Percentiles rank a stretch among this genome's conserved stretches.
phyloP scores from a whole-genome alignment of 2,113 vertebrate species.

The Odocoileus virginianus region DNA sequence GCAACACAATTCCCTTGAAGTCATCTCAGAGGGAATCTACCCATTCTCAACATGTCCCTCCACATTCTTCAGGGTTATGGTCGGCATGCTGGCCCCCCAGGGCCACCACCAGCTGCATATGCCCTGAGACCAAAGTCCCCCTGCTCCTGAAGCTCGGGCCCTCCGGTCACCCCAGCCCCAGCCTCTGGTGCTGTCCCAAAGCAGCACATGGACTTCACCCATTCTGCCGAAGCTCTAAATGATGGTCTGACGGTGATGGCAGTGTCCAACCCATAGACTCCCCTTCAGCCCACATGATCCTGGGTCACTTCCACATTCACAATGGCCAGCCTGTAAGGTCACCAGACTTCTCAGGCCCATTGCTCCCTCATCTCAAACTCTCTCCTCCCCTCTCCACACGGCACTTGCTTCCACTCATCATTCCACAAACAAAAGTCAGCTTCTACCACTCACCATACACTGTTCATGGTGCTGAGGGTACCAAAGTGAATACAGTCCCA shows the following conservation, averaged over 20 bases:
- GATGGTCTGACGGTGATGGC: not conserved
- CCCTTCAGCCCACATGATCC: not conserved
- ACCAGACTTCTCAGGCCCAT: not conserved
- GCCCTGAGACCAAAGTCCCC: not conserved
- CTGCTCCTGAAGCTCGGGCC: not conserved
- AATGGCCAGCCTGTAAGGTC: not conserved
- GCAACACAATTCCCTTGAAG: not conserved
- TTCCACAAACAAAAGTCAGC: not conserved
- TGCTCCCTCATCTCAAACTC: not conserved
- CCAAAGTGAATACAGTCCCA: not conserved
- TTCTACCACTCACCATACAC: not conserved
- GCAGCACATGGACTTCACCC: not conserved
- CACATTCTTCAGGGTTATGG: not conserved
- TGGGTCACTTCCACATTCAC: too few relatives aligned
- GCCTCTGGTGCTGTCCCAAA: not conserved
- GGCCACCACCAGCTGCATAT: rapidly evolving
- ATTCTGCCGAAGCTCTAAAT: not conserved
- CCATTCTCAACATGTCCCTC: not conserved
- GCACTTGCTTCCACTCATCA: not conserved
- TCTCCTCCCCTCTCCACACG: not conserved
- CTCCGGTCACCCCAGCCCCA: not conserved
- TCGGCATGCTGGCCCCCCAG: too few relatives aligned
- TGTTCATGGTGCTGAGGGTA: too few relatives aligned
- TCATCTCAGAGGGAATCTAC: not conserved
- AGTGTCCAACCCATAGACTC: not conserved